Conservation (phyloP, 1,140 invertebrate species). For the Lordiphosa collinella region DNA sequence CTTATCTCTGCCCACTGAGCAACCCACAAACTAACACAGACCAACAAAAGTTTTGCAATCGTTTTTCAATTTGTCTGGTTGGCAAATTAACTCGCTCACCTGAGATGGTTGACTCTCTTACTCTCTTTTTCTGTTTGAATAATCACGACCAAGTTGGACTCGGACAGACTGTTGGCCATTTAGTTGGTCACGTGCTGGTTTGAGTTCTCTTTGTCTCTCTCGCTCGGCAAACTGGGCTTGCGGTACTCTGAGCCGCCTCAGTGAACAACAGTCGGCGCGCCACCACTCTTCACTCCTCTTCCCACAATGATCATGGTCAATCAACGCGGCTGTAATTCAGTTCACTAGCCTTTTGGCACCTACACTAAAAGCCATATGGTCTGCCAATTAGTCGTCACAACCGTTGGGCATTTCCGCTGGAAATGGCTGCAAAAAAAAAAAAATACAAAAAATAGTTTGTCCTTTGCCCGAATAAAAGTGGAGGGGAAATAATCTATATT, state of each 20-base stretch:
- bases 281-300: not conserved
- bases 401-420: constrained; percentile 61
- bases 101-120: constrained; percentile 3
- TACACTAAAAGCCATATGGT: constrained; percentile 18
- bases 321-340: constrained; percentile 24
- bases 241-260: constrained; percentile 57
- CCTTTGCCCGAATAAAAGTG: constrained; percentile 30
- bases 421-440: constrained; percentile 16
- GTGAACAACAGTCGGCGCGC: constrained; percentile 23
- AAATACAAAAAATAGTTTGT: constrained; percentile 46
- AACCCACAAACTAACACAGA: constrained; percentile 5
- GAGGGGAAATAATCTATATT: constrained; percentile 43
- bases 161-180: not conserved
- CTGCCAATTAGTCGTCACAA: constrained; percentile 55
- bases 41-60: constrained; percentile 67
- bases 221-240: constrained; percentile 35
- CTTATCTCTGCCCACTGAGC: constrained; percentile 46
- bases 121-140: constrained; percentile 5
- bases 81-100: constrained; percentile 59
- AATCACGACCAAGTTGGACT: not conserved
- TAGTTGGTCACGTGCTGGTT: constrained; percentile 13
- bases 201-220: constrained; percentile 1
- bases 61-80: constrained; percentile 66
- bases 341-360: constrained; percentile 58
- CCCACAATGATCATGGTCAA: constrained; percentile 36